Evolutionary conservation across 1,140 invertebrate genomes (phyloP).

Genomic region (Drosophila auraria): DNA sequence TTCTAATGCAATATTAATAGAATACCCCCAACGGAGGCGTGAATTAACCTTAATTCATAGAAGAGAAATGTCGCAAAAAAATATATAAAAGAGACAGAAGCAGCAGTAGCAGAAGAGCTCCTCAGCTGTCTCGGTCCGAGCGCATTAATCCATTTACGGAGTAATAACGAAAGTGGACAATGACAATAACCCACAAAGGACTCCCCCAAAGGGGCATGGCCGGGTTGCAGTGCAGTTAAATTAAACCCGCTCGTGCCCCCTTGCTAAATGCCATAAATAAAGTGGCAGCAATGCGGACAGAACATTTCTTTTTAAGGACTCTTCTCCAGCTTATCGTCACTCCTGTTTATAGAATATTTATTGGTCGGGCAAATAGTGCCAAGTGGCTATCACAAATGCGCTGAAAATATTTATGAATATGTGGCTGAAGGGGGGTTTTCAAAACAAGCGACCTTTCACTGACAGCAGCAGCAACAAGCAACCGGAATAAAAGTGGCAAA

Average conservation of each 20-base stretch:
- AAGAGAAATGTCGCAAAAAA: background rate
- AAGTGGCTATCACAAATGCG: conserved; percentile 38
- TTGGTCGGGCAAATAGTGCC: conserved; percentile 1
- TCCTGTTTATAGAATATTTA: conserved; percentile 23
- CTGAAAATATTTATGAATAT: conserved; percentile 69
- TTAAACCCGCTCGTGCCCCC: conserved; percentile 2
- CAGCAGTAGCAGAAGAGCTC: background rate
- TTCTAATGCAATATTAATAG: background rate
- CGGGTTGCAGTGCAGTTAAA: conserved; percentile 33
- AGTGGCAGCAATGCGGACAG: conserved; percentile 3
- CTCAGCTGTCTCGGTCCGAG: conserved; percentile 3
- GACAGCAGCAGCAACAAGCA: conserved; percentile 23
- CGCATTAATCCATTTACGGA: conserved; percentile 53
- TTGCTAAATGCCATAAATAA: conserved; percentile 19
- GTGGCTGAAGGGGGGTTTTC: conserved; percentile 12
- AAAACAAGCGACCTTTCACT: conserved; percentile 34
- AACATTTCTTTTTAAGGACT: conserved; percentile 7
- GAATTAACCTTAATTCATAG: conserved; percentile 26
- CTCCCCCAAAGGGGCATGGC: conserved; percentile 24
- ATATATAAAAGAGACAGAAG: background rate
- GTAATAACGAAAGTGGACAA: conserved; percentile 52
- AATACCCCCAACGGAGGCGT: background rate
- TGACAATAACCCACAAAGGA: conserved; percentile 42
- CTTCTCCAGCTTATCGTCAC: conserved; percentile 13
- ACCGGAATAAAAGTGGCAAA: conserved; percentile 4